Evolutionary conservation across 2,797 vertebrate species (phyloP).

Genomic region (Vespertilio murinus): DNA sequence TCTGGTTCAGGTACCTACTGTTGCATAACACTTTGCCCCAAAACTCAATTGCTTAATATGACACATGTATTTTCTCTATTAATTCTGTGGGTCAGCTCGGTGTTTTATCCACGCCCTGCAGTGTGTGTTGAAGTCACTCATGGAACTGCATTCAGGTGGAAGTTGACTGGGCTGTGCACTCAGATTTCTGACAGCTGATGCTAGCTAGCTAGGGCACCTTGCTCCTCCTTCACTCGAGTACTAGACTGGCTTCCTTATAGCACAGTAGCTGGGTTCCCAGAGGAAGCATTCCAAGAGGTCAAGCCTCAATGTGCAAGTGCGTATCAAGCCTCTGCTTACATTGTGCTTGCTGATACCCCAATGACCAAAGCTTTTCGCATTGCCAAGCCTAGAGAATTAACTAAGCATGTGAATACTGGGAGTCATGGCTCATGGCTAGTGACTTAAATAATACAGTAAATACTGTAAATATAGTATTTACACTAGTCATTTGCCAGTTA

Average conservation of each 20-base stretch:
- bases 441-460: no score
- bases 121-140: neutral
- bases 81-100: neutral
- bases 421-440: neutral
- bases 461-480: no score
- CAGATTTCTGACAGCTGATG: neutral
- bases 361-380: neutral
- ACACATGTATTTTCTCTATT: neutral
- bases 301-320: neutral
- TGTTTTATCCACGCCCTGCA: no score
- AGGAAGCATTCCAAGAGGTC: neutral
- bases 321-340: neutral
- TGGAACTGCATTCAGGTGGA: neutral
- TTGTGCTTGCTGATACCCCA: neutral
- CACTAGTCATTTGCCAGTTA: no score
- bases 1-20: neutral
- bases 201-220: neutral
- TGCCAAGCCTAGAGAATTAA: neutral
- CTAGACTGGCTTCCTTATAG: neutral
- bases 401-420: no score
- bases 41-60: neutral
- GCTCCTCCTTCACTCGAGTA: neutral
- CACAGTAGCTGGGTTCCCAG: neutral
- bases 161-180: neutral
- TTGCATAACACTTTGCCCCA: neutral